Evolutionary conservation across 1,140 invertebrate genomes (phyloP), one percentile per base, ranked within the genome.

Genomic region (Bicyclus anynana): DNA sequence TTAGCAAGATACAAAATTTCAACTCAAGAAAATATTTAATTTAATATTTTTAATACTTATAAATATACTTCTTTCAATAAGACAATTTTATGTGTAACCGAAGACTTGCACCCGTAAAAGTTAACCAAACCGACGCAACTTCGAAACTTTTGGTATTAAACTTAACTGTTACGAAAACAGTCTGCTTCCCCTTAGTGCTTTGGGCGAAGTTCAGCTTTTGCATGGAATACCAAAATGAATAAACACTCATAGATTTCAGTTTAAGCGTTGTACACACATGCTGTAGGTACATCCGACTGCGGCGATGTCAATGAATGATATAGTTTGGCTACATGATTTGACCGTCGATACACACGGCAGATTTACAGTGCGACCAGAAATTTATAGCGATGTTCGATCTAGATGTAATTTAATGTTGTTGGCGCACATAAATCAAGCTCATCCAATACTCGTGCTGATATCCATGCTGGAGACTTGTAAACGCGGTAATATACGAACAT

Each of bases 321-420:
- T 74, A 75, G 72, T 81, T 83, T 68, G 75, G 63, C 67, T 63
- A 75, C 79, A 79, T 81, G 83, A 84, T 84, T 84, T 82, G 81
- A 82, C 70, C 75, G 73, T 64, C 80, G 80, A 80, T 84, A 84
- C 73, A 79, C 70, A 57, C 74, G 72, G 74, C 83, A 80, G 83
- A 87, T 87, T 86, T 87, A 87, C 80, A 86, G 82, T 80, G 73
- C 76, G 74, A 74, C 68, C 70, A 63, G 65, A 77, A 79, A 87
- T 87, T 85, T 87, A 87, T 84, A 62, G 76, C 78, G 73, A 75
- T 85, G 84, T 87, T 83, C 80, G 78, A 79, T 84, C 80, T 81
- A 83, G 80, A 84, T 83, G 78, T 87, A 87, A 85, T 87, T 87
- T 87, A 87, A 84, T 85, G 80, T 80, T 80, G 82, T 80, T 80